Conservation (phyloP, 2,888 invertebrate species). For the Scrobipalpa atriplicella region DNA sequence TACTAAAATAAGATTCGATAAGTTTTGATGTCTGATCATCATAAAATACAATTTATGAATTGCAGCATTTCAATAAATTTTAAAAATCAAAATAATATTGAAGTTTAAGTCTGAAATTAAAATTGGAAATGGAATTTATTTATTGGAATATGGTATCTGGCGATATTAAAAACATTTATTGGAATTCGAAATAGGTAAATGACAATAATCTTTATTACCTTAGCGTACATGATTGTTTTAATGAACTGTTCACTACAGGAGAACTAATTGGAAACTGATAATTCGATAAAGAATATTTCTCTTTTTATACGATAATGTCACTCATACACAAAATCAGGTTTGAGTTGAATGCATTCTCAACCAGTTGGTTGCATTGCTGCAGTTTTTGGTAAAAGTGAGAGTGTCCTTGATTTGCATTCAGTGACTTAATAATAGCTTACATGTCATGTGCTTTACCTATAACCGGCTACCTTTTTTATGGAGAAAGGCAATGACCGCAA, state of each 20-base stretch:
- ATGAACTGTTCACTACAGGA: background rate
- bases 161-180: no score
- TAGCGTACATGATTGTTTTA: slow-evolving; percentile 17
- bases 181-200: background rate
- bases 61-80: no score
- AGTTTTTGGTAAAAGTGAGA: background rate
- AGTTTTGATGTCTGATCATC: no score
- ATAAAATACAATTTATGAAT: no score
- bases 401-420: background rate
- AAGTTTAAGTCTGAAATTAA: no score
- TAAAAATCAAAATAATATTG: no score
- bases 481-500: slow-evolving; percentile 8
- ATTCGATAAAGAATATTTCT: background rate
- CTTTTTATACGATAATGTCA: slow-evolving; percentile 2
- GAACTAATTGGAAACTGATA: slow-evolving; percentile 2
- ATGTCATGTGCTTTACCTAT: background rate
- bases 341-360: background rate
- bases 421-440: background rate
- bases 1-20: background rate
- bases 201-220: background rate
- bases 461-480: background rate
- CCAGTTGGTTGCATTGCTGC: background rate
- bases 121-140: no score
- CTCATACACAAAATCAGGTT: background rate
- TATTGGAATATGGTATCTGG: no score